These are phyloP conservation scores for Epinotia nisella DNA, from an alignment of 2,888 invertebrate species.

Conservation along the genomic window DNA sequence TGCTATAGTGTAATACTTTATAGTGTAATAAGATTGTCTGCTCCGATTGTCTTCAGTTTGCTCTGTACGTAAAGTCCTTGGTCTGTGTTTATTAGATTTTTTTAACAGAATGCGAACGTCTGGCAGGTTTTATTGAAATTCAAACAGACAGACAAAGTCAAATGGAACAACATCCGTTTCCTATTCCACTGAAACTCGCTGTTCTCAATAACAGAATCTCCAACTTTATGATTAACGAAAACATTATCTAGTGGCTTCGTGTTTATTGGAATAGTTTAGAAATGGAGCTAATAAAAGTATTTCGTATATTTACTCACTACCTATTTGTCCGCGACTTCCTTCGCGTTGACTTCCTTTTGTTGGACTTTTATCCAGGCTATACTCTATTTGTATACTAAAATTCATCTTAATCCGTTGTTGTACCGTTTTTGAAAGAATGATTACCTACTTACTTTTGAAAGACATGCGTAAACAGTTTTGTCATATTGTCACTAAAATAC, in stretches of 20 bases:
- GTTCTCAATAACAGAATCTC: conserved; percentile 58
- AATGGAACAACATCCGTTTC: conserved; percentile 76
- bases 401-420: too few relatives aligned
- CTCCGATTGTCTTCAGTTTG: conserved; percentile 8
- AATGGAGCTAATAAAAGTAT: conserved; percentile 9
- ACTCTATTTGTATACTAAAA: too few relatives aligned
- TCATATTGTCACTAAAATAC: conserved; percentile 18
- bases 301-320: not conserved
- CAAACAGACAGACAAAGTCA: conserved; percentile 65
- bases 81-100: conserved; percentile 52
- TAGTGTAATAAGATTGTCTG: not conserved
- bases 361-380: too few relatives aligned
- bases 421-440: too few relatives aligned
- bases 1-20: too few relatives aligned
- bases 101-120: conserved; percentile 55
- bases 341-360: too few relatives aligned
- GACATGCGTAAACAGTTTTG: conserved; percentile 7
- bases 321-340: not conserved
- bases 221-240: conserved; percentile 46
- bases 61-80: conserved; percentile 30
- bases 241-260: conserved; percentile 5
- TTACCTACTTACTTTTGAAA: conserved; percentile 3
- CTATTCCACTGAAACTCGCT: conserved; percentile 65
- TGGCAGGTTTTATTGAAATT: conserved; percentile 64
- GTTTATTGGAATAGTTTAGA: conserved; percentile 32